phyloP scores from a whole-genome alignment of 2,113 vertebrate species.

The Bubo bubo region DNA sequence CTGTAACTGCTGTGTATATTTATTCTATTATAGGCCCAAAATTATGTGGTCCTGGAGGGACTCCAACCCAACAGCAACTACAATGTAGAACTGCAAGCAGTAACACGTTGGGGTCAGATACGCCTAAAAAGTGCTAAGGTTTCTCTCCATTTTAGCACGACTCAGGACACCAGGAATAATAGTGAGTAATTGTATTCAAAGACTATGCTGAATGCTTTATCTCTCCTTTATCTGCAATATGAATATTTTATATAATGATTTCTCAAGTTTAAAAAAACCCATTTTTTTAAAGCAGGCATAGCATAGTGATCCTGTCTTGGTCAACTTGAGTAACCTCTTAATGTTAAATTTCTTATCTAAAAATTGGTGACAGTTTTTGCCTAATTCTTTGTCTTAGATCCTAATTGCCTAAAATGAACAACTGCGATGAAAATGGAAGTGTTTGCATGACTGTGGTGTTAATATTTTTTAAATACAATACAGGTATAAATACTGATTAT shows the following conservation, averaged over 20 bases:
- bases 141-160: slow-evolving; percentile 83
- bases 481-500: not conserved
- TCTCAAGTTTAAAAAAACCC: not conserved
- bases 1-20: not conserved
- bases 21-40: slow-evolving; percentile 78
- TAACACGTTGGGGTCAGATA: slow-evolving; percentile 91
- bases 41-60: slow-evolving; percentile 83
- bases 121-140: slow-evolving; percentile 91
- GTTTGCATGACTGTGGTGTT: not conserved
- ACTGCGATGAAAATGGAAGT: not conserved
- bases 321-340: not conserved
- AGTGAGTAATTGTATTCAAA: slow-evolving; percentile 72
- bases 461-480: not conserved
- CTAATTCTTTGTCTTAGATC: not conserved
- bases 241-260: not conserved
- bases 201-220: not conserved
- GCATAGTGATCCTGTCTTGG: not conserved
- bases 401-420: not conserved
- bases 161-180: slow-evolving; percentile 64
- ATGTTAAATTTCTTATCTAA: not conserved
- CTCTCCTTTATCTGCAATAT: not conserved
- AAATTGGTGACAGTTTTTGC: not conserved
- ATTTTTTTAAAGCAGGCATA: not conserved
- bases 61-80: slow-evolving; percentile 87
- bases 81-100: slow-evolving; percentile 88